phyloP scores from a whole-genome alignment of 2,888 invertebrate genomes.

The Cylindroiulus punctatus region DNA sequence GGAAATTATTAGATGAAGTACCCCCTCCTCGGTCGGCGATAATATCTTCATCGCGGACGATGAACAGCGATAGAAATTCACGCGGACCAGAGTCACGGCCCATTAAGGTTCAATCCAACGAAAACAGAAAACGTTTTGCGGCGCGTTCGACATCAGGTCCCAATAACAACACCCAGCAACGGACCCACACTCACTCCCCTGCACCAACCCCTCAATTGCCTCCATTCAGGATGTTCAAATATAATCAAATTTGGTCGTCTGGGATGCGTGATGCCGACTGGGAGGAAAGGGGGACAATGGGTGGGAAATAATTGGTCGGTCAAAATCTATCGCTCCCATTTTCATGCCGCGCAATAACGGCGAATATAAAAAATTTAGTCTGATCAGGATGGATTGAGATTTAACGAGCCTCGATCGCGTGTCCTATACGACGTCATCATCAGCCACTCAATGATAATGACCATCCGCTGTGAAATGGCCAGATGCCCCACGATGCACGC shows the following conservation, averaged over 20 bases:
- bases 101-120: conserved; percentile 52
- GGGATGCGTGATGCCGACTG: not conserved
- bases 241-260: not conserved
- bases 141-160: not conserved
- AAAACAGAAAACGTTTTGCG: conserved; percentile 46
- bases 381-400: conserved; percentile 7
- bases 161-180: not conserved
- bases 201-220: no score
- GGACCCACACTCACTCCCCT: not conserved
- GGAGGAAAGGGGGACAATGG: not conserved
- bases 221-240: not conserved
- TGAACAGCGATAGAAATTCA: conserved; percentile 31
- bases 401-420: not conserved
- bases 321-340: conserved; percentile 3
- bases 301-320: not conserved
- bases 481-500: no score
- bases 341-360: not conserved
- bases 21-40: not conserved
- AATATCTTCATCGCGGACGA: conserved; percentile 36
- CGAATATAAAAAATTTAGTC: not conserved
- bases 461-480: conserved; percentile 5
- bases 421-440: not conserved
- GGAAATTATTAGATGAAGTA: conserved; percentile 48
- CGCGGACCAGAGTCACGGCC: conserved; percentile 26
- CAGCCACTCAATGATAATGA: not conserved